Evolutionary conservation across 2,888 invertebrate species (phyloP).

Genomic region (Rugalucina vietnamica): DNA sequence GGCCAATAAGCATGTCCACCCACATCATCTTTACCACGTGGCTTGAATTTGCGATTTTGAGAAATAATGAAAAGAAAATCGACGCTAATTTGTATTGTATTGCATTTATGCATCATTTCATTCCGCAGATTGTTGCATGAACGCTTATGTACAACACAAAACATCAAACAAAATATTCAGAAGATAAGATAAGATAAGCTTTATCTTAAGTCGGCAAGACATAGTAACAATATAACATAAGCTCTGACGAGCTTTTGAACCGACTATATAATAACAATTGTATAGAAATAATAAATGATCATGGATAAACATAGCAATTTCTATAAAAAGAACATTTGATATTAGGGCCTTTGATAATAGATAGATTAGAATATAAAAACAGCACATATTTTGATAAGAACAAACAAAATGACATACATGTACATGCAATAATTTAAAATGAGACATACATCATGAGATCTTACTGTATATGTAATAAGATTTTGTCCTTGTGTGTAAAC

Average conservation of each 20-base stretch:
- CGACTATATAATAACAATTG: not conserved
- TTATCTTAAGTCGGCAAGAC: not conserved
- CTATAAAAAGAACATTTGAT: too few species aligned
- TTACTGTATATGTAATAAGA: too few species aligned
- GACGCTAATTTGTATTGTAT: too few species aligned
- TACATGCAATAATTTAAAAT: not conserved
- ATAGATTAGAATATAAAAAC: not conserved
- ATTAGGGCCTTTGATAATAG: not conserved
- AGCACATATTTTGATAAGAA: not conserved
- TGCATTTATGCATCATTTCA: too few species aligned
- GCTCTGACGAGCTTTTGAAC: slow-evolving; percentile 1
- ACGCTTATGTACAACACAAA: too few species aligned
- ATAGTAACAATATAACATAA: not conserved
- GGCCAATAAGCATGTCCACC: too few species aligned
- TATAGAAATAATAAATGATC: not conserved
- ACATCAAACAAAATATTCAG: too few species aligned
- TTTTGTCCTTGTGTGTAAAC: too few species aligned
- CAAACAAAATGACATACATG: not conserved
- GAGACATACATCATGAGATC: not conserved
- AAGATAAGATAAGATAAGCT: slow-evolving; percentile 6
- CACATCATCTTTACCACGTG: too few species aligned
- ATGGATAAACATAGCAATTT: not conserved
- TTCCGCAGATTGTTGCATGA: too few species aligned
- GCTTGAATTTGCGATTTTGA: too few species aligned
- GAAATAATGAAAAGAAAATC: too few species aligned